These are phyloP conservation scores for Lordiphosa fenestrarum DNA, from an alignment of 2,888 invertebrate genomes.

Conservation along the genomic window DNA sequence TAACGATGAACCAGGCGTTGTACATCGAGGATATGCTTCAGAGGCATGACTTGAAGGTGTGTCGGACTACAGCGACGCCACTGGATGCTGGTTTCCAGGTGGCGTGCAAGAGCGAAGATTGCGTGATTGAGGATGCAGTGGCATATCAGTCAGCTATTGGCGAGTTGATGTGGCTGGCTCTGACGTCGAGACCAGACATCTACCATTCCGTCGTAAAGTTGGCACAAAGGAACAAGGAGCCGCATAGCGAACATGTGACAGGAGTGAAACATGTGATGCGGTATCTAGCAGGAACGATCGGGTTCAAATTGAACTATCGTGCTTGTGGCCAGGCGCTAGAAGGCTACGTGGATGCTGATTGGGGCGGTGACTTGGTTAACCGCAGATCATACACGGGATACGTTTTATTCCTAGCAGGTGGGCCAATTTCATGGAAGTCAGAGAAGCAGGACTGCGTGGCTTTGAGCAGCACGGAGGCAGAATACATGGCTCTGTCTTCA, in stretches of 20 bases:
- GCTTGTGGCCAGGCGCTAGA: not conserved
- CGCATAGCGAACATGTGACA: not conserved
- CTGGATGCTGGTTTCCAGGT: not conserved
- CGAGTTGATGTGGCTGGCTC: not conserved
- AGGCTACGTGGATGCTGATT: constrained; percentile 4
- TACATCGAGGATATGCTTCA: not conserved
- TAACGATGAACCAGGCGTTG: too few relatives aligned
- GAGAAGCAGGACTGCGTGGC: not conserved
- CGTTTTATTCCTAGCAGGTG: not conserved
- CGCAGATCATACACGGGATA: not conserved
- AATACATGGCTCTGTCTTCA: constrained; percentile 6
- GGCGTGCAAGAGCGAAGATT: not conserved
- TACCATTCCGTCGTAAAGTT: not conserved
- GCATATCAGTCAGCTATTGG: constrained; percentile 4
- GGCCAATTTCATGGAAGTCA: constrained; percentile 1
- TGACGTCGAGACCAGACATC: not conserved
- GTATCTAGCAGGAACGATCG: not conserved
- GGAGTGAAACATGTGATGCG: constrained; percentile 10
- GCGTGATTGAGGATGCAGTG: too few relatives aligned
- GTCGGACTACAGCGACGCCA: not conserved
- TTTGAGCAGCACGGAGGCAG: not conserved
- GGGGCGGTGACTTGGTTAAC: not conserved
- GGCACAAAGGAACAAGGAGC: constrained; percentile 1
- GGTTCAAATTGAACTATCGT: not conserved
- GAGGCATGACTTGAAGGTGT: not conserved